A percentile compares a stretch with the other conserved stretches of the same genome.
phyloP scores from a whole-genome alignment of 2,113 vertebrate species.

The Pseudorhombus dupliciocellatus region DNA sequence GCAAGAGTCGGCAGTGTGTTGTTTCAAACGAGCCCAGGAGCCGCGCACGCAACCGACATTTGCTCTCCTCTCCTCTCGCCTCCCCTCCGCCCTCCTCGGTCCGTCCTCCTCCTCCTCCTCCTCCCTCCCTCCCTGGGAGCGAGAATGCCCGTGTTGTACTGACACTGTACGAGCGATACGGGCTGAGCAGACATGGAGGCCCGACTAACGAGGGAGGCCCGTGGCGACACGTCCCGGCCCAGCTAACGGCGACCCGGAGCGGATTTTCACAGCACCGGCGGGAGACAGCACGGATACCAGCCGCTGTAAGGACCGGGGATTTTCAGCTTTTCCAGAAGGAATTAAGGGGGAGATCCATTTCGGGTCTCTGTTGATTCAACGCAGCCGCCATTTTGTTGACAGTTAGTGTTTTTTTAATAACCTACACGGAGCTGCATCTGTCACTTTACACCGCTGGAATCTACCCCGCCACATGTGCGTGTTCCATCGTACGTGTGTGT shows the following conservation, averaged over 20 bases:
- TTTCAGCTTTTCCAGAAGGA: conserved; percentile 33
- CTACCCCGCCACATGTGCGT: neutral
- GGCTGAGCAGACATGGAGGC: conserved; percentile 86
- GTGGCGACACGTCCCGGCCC: conserved; percentile 80
- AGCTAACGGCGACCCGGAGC: conserved; percentile 75
- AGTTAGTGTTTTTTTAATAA: conserved; percentile 82
- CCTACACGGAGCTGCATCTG: conserved; percentile 71
- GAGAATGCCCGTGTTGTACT: conserved; percentile 84
- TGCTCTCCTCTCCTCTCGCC: conserved; percentile 53
- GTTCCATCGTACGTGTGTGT: neutral
- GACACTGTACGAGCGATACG: conserved; percentile 83
- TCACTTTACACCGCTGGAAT: conserved; percentile 53
- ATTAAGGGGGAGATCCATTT: conserved; percentile 82
- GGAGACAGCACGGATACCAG: conserved; percentile 65
- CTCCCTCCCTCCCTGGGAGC: conserved; percentile 65
- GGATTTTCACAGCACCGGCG: conserved; percentile 62
- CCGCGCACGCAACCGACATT: conserved; percentile 66
- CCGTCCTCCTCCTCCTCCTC: conserved; percentile 48
- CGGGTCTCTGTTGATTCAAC: conserved; percentile 86
- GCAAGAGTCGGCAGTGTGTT: conserved; percentile 26
- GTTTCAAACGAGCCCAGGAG: conserved; percentile 58
- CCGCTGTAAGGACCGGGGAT: conserved; percentile 55
- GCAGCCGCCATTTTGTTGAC: conserved; percentile 89
- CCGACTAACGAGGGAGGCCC: conserved; percentile 81
- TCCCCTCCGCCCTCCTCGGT: conserved; percentile 25